Evolutionary conservation across 2,113 vertebrate genomes (phyloP).

Genomic region (Hippocampus comes): DNA sequence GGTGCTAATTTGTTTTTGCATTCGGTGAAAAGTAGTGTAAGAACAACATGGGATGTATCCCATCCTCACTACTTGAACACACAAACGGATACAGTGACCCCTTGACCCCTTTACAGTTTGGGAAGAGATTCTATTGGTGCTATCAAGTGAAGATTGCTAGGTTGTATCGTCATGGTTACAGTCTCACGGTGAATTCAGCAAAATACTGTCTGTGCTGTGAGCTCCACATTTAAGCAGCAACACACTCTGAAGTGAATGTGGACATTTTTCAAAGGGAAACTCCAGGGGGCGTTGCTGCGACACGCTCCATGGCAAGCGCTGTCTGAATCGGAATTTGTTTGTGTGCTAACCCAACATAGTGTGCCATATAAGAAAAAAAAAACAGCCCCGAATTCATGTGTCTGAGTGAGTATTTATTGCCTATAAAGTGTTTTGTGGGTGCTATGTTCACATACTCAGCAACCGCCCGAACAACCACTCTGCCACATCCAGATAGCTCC

Average conservation of each 20-base stretch:
- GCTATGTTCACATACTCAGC: conserved; percentile 22
- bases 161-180: conserved; percentile 45
- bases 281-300: conserved; percentile 30
- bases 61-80: conserved; percentile 47
- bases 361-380: conserved; percentile 30
- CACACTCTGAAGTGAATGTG: conserved; percentile 29
- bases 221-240: conserved; percentile 34
- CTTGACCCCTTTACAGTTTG: conserved; percentile 62
- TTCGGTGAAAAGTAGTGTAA: conserved; percentile 29
- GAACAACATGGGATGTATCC: conserved; percentile 38
- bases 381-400: conserved; percentile 27
- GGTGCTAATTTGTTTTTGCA: conserved; percentile 29
- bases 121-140: conserved; percentile 72
- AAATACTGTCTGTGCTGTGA: conserved; percentile 33
- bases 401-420: conserved; percentile 41
- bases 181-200: conserved; percentile 35
- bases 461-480: conserved; percentile 14
- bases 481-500: conserved; percentile 28
- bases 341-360: not conserved
- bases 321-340: not conserved
- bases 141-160: conserved; percentile 43
- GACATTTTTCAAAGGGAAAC: not conserved
- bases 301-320: conserved; percentile 33
- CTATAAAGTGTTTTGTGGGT: conserved; percentile 24
- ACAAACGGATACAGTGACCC: conserved; percentile 28